These are phyloP conservation scores for Marmota monax DNA, from an alignment of 2,113 vertebrate genomes.

Conservation along the genomic window DNA sequence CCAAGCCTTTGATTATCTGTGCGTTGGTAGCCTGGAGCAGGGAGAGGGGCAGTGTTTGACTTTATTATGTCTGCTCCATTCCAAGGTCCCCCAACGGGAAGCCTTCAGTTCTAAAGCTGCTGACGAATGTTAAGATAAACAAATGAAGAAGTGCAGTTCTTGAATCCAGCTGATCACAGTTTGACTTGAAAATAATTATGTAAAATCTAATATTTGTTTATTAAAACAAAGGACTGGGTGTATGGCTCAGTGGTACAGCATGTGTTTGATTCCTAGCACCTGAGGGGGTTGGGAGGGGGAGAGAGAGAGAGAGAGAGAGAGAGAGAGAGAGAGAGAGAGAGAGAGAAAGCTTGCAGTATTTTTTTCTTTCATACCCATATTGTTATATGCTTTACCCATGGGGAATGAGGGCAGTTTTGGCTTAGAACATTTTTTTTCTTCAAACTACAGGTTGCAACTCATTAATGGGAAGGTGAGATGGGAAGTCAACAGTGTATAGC, in stretches of 20 bases:
- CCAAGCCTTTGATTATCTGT: slow-evolving; percentile 10
- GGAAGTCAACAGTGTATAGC: background rate
- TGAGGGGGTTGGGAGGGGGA: no score
- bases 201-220: background rate
- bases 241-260: background rate
- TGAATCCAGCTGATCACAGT: slow-evolving; percentile 13
- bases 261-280: background rate
- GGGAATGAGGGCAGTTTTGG: background rate
- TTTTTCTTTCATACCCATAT: background rate
- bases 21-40: background rate
- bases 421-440: background rate
- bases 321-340: no score
- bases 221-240: background rate
- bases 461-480: background rate
- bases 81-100: slow-evolving; percentile 19
- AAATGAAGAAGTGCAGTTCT: slow-evolving; percentile 1
- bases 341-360: background rate
- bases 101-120: background rate
- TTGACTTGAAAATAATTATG: background rate
- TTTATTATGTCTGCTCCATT: slow-evolving; percentile 14
- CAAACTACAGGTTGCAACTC: background rate
- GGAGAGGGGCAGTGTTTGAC: background rate
- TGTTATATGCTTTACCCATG: background rate
- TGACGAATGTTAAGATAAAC: background rate
- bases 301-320: no score